Evolutionary conservation across 2,888 invertebrate species (phyloP).

Genomic region (Polymixis lichenea): DNA sequence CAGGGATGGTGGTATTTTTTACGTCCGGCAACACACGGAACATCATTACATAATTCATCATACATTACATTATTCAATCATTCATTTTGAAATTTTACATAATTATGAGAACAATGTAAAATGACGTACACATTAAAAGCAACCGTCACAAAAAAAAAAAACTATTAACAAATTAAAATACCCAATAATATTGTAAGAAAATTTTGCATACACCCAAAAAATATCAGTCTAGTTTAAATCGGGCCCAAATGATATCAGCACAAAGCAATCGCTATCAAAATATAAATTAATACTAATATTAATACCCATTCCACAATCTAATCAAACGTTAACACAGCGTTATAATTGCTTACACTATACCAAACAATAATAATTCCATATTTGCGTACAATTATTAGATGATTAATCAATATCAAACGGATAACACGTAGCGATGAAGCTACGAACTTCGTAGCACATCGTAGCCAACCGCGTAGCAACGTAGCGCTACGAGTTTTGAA

Average conservation of each 20-base stretch:
- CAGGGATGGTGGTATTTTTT: too few relatives aligned
- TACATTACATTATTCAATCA: too few relatives aligned
- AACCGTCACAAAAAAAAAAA: too few relatives aligned
- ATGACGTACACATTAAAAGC: too few relatives aligned
- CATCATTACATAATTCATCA: too few relatives aligned
- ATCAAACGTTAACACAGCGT: constrained; percentile 30
- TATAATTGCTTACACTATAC: constrained; percentile 52
- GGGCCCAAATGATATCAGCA: not conserved
- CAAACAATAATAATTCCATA: constrained; percentile 47
- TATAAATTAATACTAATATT: constrained; percentile 31
- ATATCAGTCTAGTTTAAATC: not conserved
- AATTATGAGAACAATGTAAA: too few relatives aligned
- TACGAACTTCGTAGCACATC: constrained; percentile 50
- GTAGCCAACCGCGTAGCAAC: constrained; percentile 39
- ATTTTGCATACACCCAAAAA: not conserved
- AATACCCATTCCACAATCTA: constrained; percentile 11
- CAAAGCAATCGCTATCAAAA: constrained; percentile 5
- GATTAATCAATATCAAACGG: constrained; percentile 57
- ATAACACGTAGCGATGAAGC: constrained; percentile 29
- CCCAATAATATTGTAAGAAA: not conserved
- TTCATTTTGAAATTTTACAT: too few relatives aligned
- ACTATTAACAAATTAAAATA: not conserved
- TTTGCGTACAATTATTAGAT: constrained; percentile 60
- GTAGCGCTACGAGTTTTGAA: constrained; percentile 39
- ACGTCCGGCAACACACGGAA: too few relatives aligned